Evolutionary conservation across 2,113 vertebrate species (phyloP), one percentile per base, ranked within the genome.

Genomic region (Cyphomyrus discorhynchus): DNA sequence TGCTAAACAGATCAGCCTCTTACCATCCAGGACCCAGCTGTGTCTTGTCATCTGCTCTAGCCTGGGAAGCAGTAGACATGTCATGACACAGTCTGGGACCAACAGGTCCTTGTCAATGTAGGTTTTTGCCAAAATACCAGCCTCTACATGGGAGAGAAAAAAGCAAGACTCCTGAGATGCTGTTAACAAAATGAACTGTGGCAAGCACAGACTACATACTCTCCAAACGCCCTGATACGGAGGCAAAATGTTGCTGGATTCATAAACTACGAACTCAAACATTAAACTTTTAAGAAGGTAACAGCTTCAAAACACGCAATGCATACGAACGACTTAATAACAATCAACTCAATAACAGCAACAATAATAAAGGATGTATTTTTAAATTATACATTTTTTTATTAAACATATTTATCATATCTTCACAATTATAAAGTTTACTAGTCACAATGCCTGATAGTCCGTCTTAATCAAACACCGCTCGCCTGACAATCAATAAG

Each of bases 1-100:
- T n/a, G 42, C 82, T 47, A n/a, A 24, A 46, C 39, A 84, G 17
- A n/a, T 27, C 39, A 62, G 21, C 3, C 10, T 27, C 95, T 95
- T 95, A 99, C 98, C 98, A 0, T 99, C 98, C 0, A 99, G 94
- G 2, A 99, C 93, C 98, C 98, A 99, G 94, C 95, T 98, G 92
- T 98, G 95, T 13, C 90, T 80, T 0, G 88, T 96, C 87, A 97
- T 94, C 56, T 96, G 96, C 92, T 98, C 96, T 94, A 99, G 93
- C 94, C 97, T 97, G 0, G 92, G 92, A 93, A 98, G 92, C 96
- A 99, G 96, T 89, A 99, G 91, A 0, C 92, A 95, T 0, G 97
- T 98, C 95, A 99, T 98, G 92, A 99, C 95, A 9, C 97, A 96
- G 93, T 99, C 98, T 0, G 98, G 98, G 46, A 99, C 98, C 95